Percentiles rank a stretch among this genome's conserved stretches.
phyloP scores from a whole-genome alignment of 1,140 invertebrate species.

The Rhopalosiphum maidis region DNA sequence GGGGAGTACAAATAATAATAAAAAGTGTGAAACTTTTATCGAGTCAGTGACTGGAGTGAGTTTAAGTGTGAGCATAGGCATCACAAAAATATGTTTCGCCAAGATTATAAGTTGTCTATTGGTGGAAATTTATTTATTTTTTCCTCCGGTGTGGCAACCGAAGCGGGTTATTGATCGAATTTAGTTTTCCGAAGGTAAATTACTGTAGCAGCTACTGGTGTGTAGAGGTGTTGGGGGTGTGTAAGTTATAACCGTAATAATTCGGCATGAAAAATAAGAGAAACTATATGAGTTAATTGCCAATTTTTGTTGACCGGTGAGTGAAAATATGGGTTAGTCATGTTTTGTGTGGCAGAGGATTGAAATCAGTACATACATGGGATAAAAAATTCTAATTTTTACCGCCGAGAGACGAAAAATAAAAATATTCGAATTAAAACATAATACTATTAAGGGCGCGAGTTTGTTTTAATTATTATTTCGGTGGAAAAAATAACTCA shows the following conservation, averaged over 20 bases:
- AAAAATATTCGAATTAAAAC: neutral
- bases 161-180: constrained; percentile 23
- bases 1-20: neutral
- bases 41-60: neutral
- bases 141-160: neutral
- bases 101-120: neutral
- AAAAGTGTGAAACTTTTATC: neutral
- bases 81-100: neutral
- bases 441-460: neutral
- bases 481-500: neutral
- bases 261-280: constrained; percentile 23
- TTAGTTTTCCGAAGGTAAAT: neutral
- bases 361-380: neutral
- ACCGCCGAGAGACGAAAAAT: neutral
- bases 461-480: neutral
- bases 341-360: neutral
- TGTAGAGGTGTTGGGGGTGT: neutral
- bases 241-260: constrained; percentile 32
- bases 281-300: constrained; percentile 13
- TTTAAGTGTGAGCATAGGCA: neutral
- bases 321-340: neutral
- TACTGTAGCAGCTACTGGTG: neutral
- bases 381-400: neutral
- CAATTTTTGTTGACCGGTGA: neutral
- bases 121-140: constrained; percentile 21